Percentiles rank a stretch among this genome's conserved stretches.
phyloP scores from a whole-genome alignment of 2,797 vertebrate species.

The Pseudocheirus occidentalis region DNA sequence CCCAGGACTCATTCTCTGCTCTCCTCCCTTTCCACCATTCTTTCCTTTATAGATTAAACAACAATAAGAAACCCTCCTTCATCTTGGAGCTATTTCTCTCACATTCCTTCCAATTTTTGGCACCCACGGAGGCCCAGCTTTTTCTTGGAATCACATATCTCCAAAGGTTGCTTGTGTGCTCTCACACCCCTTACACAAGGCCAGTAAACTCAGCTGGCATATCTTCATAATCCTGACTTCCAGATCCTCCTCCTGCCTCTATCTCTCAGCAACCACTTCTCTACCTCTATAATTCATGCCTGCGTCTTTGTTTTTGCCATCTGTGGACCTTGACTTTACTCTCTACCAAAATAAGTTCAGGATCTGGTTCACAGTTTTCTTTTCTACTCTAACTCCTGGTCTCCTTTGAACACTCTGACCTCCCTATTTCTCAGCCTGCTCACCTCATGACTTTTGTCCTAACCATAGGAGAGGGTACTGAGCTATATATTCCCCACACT shows the following conservation, averaged over 20 bases:
- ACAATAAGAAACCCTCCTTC: neutral
- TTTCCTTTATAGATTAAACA: neutral
- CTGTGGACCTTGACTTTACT: neutral
- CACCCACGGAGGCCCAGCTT: neutral
- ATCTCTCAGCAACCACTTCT: neutral
- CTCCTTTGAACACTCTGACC: neutral
- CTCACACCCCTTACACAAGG: neutral
- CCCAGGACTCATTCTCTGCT: neutral
- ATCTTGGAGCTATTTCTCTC: neutral
- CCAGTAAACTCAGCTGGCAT: neutral
- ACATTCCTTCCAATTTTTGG: neutral
- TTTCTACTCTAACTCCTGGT: neutral
- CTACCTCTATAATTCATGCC: neutral
- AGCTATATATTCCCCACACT: neutral
- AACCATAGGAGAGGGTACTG: neutral
- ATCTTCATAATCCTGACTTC: neutral
- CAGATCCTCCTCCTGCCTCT: neutral
- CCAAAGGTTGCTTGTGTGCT: neutral
- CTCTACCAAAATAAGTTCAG: neutral
- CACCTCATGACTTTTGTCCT: neutral
- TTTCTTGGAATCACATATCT: neutral
- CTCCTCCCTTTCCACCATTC: fast-evolving
- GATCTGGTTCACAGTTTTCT: neutral
- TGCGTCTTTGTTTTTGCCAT: too few species aligned
- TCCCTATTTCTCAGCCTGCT: neutral